Evolutionary conservation across 1,140 invertebrate species (phyloP), one percentile per base, ranked within the genome.

Genomic region (Drepana arcuata): DNA sequence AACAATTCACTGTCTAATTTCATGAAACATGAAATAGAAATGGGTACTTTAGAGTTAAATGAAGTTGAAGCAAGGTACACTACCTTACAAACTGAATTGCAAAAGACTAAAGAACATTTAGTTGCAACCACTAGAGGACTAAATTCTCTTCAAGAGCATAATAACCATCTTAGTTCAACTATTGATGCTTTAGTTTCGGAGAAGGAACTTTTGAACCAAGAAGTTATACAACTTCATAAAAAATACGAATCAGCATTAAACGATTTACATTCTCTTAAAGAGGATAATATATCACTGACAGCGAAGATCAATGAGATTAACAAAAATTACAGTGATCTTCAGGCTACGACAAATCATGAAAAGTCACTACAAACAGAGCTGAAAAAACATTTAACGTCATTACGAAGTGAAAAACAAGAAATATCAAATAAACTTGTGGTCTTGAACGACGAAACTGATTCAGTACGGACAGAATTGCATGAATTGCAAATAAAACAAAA

Each of bases 21-120:
- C n/a, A n/a, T n/a, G n/a, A n/a, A 54, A 31, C 31, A 59, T 30
- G 41, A 69, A 2, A 37, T 74, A 7, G 43, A 62, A 49, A 14
- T 45, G 7, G 49, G 46, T 46, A 48, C n/a, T n/a, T n/a, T n/a
- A n/a, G n/a, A n/a, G n/a, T n/a, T n/a, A n/a, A n/a, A n/a, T n/a
- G n/a, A n/a, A n/a, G n/a, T n/a, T n/a, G n/a, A n/a, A n/a, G n/a
- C n/a, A n/a, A n/a, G n/a, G n/a, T n/a, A 61, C 40, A 27, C 7
- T 3, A 32, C 26, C 12, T 59, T 68, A 42, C 44, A 62, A 46
- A 54, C 46, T 14, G 50, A 61, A 35, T 16, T 54, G 15, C 18
- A 37, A 42, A 49, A 45, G 28, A 14, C 34, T 34, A 42, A 31
- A 12, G 48, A 54, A 26, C 40, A 53, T 41, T 31, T 60, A 34